phyloP scores from a whole-genome alignment of 2,888 invertebrate species.

The Eristalinus sepulchralis region DNA sequence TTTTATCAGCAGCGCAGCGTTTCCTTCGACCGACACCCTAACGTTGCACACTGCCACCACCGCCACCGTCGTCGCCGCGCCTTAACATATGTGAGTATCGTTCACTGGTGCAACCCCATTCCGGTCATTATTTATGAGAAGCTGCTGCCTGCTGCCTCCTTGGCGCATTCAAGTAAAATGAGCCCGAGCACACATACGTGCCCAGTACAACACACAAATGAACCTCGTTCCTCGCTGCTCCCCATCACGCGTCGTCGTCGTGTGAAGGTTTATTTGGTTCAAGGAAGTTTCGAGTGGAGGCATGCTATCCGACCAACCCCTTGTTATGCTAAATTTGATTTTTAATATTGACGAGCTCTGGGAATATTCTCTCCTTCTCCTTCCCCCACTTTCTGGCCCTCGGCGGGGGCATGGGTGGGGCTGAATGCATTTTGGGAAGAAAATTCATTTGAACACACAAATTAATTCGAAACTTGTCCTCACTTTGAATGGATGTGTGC shows the following conservation, averaged over 20 bases:
- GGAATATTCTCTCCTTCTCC: not conserved
- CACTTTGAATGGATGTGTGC: not conserved
- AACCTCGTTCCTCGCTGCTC: not conserved
- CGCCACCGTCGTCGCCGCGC: not conserved
- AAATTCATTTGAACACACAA: conserved; percentile 22
- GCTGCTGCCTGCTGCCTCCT: conserved; percentile 37
- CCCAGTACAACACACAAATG: not conserved
- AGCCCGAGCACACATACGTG: conserved; percentile 1
- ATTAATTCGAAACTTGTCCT: conserved; percentile 51
- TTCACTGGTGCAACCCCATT: conserved; percentile 53
- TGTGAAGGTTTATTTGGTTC: conserved; percentile 53
- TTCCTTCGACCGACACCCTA: not conserved
- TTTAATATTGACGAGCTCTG: conserved; percentile 65
- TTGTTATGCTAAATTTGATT: conserved; percentile 61
- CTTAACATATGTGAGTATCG: conserved; percentile 5
- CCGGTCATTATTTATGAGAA: conserved; percentile 70
- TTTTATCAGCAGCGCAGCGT: conserved; percentile 28
- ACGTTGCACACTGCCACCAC: not conserved
- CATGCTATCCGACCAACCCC: not conserved
- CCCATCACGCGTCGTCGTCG: conserved; percentile 10
- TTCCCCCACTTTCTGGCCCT: not conserved
- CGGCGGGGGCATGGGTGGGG: not conserved
- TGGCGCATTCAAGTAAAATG: conserved; percentile 65
- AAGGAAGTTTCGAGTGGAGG: conserved; percentile 37
- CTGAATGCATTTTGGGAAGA: conserved; percentile 33